Percentiles rank a stretch among this genome's conserved stretches.
These are phyloP conservation scores for Eupithecia insigniata DNA, from an alignment of 2,888 invertebrate species.

Conservation along the genomic window DNA sequence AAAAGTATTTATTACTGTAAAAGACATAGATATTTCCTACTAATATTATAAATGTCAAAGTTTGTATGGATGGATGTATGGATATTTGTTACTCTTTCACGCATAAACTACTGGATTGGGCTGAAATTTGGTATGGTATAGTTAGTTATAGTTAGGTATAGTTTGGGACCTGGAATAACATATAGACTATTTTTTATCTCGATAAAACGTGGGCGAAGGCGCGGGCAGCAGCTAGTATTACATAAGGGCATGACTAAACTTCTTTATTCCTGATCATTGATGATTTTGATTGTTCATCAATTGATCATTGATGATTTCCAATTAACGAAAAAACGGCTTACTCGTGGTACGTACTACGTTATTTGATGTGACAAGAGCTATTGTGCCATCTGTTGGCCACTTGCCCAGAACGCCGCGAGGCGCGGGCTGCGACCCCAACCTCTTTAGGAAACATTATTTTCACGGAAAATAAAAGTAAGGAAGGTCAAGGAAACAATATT, in stretches of 20 bases:
- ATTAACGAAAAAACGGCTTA: background rate
- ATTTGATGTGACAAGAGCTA: slow-evolving; percentile 48
- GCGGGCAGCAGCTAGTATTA: too few relatives aligned
- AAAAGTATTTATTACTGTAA: too few relatives aligned
- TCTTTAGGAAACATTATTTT: slow-evolving; percentile 51
- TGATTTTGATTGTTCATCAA: background rate
- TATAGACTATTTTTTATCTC: too few relatives aligned
- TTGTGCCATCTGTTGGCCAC: slow-evolving; percentile 75
- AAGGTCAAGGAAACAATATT: slow-evolving; percentile 45
- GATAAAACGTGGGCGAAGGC: too few relatives aligned
- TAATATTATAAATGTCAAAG: too few relatives aligned
- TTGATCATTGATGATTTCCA: background rate
- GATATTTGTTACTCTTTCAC: too few relatives aligned
- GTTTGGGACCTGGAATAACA: too few relatives aligned
- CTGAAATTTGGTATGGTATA: too few relatives aligned
- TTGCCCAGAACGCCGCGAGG: slow-evolving; percentile 63
- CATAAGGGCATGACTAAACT: background rate
- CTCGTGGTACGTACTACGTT: slow-evolving; percentile 7
- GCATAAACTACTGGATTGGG: too few relatives aligned
- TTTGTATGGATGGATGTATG: too few relatives aligned
- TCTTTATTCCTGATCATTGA: background rate
- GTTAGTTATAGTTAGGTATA: too few relatives aligned
- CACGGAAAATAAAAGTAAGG: slow-evolving; percentile 48
- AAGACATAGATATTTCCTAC: too few relatives aligned
- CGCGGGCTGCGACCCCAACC: slow-evolving; percentile 54